Base-by-base conservation (phyloP, 2,113 vertebrate species). In the Nerophis lumbriciformis region DNA sequence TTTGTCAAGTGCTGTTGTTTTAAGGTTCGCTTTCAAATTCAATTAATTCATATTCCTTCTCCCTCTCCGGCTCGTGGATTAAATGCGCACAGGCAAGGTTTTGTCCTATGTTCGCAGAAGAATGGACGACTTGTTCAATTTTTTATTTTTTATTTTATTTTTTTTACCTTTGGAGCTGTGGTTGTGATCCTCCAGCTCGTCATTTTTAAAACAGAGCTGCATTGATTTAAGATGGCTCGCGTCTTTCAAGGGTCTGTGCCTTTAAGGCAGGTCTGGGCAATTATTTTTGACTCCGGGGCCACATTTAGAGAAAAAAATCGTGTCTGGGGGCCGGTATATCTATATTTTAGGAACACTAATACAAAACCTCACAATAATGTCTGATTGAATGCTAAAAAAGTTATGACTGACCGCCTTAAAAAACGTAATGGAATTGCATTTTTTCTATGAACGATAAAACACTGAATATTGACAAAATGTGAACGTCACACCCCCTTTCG, bases 51-150 rank as follows among this genome's bases (percentile, higher is more conserved):
- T 42, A 72, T 72, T 21, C 12, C 16, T 39, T 48, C 42, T 48
- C 42, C 55, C 14, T 45, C 50, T 14, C 16, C 50, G 51, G 14
- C 0, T 42, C 8, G 39, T 42, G 59, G 71, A 76, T 67, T 53
- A 45, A 71, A 79, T 80, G 66, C 54, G 42, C 12, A 42, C 42
- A 62, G 77, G 75, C 71, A 59, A 72, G 51, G 48, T 44, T 48
- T 73, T 64, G 65, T 60, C 51, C 59, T 75, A 47, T 66, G 53
- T 38, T 51, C 37, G 21, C 52, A 55, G 42, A 28, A 64, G 52
- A 73, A 66, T 53, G 39, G 53, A 75, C 62, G 63, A 35, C 59
- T 59, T 47, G 53, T 61, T 39, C 14, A 28, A 72, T 53, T 54
- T 6, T 53, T 63, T 73, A 19, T 44, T 15, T 28, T 48, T 13